phyloP scores from a whole-genome alignment of 2,797 vertebrate species.

The Mionectes olivaceus region DNA sequence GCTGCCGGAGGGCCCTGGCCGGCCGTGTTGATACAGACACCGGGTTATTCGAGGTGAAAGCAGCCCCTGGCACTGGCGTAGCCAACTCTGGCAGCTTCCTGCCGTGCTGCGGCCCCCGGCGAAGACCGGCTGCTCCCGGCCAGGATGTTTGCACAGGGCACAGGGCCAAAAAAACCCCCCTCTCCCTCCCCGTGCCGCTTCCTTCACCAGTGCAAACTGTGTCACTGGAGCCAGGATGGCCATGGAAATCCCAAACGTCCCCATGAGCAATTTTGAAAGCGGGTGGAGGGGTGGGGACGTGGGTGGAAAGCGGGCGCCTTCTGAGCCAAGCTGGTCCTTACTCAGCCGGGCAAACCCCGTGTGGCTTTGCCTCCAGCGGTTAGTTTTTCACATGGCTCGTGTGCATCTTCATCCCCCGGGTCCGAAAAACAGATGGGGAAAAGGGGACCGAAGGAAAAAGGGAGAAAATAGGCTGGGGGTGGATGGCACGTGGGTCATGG shows the following conservation, averaged over 20 bases:
- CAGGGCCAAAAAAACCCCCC: neutral
- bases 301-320: neutral
- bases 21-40: neutral
- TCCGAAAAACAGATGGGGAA: neutral
- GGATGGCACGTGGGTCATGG: accelerated
- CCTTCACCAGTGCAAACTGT: accelerated
- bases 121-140: neutral
- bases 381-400: accelerated
- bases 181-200: accelerated
- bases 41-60: conserved; percentile 37
- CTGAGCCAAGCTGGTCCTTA: accelerated
- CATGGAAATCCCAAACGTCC: neutral
- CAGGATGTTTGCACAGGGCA: neutral
- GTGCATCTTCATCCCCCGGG: accelerated
- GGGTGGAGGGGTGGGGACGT: neutral
- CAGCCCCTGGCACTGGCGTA: neutral
- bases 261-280: neutral
- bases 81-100: neutral
- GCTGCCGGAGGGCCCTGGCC: neutral
- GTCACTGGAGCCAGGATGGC: accelerated
- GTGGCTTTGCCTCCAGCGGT: accelerated
- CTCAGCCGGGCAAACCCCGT: neutral
- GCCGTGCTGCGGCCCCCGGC: neutral
- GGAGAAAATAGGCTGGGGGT: neutral
- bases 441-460: neutral